Evolutionary conservation across 2,113 vertebrate species (phyloP).

Genomic region (Hippocampus barbouri): DNA sequence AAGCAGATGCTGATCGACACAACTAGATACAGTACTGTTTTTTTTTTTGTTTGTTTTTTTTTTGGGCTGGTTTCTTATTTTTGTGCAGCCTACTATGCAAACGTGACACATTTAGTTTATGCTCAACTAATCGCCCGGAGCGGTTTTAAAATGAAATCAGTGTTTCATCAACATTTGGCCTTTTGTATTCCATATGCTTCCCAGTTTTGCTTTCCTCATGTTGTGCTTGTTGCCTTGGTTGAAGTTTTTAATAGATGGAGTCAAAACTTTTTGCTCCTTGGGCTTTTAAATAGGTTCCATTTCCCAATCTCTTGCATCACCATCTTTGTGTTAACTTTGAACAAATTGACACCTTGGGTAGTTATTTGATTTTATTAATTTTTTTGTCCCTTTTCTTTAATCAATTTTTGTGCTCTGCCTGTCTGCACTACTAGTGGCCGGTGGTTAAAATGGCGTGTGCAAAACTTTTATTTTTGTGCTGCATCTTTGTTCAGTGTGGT

Average conservation of each 20-base stretch:
- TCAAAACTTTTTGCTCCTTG: slow-evolving; percentile 29
- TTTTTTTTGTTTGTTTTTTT: not conserved
- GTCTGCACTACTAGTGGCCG: not conserved
- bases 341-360: slow-evolving; percentile 39
- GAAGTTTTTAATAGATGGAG: slow-evolving; percentile 38
- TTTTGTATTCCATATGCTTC: slow-evolving; percentile 39
- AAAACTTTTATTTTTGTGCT: slow-evolving; percentile 29
- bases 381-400: slow-evolving; percentile 13
- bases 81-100: slow-evolving; percentile 8
- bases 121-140: slow-evolving; percentile 11
- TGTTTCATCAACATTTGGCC: slow-evolving; percentile 51
- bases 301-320: slow-evolving; percentile 67
- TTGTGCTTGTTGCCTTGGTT: slow-evolving; percentile 23
- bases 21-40: not conserved
- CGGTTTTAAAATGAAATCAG: slow-evolving; percentile 32
- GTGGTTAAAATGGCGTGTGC: slow-evolving; percentile 23
- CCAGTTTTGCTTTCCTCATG: slow-evolving; percentile 22
- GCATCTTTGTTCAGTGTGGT: slow-evolving; percentile 26
- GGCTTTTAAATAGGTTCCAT: slow-evolving; percentile 60
- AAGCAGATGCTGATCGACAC: slow-evolving; percentile 5
- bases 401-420: not conserved
- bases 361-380: not conserved
- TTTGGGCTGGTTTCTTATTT: not conserved
- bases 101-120: slow-evolving; percentile 19
- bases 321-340: slow-evolving; percentile 53